Evolutionary conservation across 2,888 invertebrate genomes (phyloP).

Genomic region (Pyralis farinalis): DNA sequence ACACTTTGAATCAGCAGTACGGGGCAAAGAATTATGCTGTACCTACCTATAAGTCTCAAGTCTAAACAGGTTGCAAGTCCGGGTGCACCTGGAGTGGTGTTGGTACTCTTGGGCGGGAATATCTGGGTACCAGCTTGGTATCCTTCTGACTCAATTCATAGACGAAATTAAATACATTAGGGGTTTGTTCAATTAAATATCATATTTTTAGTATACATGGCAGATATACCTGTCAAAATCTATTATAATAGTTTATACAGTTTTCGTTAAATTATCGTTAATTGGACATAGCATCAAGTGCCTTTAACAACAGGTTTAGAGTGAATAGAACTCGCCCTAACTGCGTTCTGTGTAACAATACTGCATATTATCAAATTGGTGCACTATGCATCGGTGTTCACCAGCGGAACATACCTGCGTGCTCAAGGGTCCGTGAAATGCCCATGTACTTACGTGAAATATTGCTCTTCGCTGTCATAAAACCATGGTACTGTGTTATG

Average conservation of each 20-base stretch:
- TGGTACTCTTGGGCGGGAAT: no score
- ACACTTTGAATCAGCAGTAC: no score
- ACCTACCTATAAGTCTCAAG: no score
- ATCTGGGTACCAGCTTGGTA: no score
- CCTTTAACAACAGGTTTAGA: conserved; percentile 39
- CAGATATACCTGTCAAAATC: no score
- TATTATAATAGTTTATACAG: background rate
- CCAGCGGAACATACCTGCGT: conserved; percentile 48
- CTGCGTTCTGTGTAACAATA: conserved; percentile 43
- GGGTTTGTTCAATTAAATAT: no score
- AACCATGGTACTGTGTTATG: conserved; percentile 4
- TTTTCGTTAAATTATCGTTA: conserved; percentile 22
- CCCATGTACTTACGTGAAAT: conserved; percentile 31
- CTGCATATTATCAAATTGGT: conserved; percentile 62
- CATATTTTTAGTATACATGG: no score
- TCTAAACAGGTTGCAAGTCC: no score
- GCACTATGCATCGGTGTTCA: conserved; percentile 54
- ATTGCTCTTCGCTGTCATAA: conserved; percentile 29
- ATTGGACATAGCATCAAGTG: conserved; percentile 17
- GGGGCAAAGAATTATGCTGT: no score
- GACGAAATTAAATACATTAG: no score
- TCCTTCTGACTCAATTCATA: no score
- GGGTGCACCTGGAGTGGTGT: no score
- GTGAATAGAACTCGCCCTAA: conserved; percentile 47
- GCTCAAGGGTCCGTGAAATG: conserved; percentile 69